phyloP scores from a whole-genome alignment of 2,113 vertebrate species.

The Myanophis thanlyinensis region DNA sequence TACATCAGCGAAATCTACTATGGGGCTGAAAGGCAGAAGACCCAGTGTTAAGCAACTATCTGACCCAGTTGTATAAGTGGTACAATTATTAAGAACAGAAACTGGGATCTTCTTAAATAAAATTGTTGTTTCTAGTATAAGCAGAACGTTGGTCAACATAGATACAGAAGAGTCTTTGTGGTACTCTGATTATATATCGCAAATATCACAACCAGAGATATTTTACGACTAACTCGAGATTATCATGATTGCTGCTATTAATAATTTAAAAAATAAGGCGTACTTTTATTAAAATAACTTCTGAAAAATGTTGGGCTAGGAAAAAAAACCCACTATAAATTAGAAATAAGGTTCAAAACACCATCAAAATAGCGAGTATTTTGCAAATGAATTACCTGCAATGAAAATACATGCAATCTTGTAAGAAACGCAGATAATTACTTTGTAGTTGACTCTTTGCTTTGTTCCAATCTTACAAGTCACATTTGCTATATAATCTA shows the following conservation, averaged over 20 bases:
- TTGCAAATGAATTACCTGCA: slow-evolving; percentile 44
- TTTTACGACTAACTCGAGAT: background rate
- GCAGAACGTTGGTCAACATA: background rate
- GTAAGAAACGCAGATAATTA: slow-evolving; percentile 58
- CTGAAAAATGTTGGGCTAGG: slow-evolving; percentile 8
- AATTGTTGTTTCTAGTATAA: background rate
- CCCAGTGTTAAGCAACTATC: background rate
- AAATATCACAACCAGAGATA: background rate
- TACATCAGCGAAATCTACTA: background rate
- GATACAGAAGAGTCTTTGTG: background rate
- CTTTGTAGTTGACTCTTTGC: slow-evolving; percentile 48
- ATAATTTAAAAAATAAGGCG: background rate
- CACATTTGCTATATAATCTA: slow-evolving; percentile 51
- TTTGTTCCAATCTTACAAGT: slow-evolving; percentile 45
- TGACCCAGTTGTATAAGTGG: background rate
- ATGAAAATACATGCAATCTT: slow-evolving; percentile 37
- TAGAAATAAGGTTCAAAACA: background rate
- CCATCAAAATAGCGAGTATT: slow-evolving; percentile 24
- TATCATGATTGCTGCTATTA: background rate
- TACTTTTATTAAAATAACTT: slow-evolving; percentile 16
- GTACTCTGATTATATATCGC: background rate
- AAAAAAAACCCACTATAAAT: slow-evolving; percentile 18
- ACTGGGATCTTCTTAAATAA: background rate
- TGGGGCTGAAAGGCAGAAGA: background rate
- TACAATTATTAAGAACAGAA: background rate